These are phyloP conservation scores for Baryphthengus martii DNA, from an alignment of 2,113 vertebrate species.

Conservation along the genomic window DNA sequence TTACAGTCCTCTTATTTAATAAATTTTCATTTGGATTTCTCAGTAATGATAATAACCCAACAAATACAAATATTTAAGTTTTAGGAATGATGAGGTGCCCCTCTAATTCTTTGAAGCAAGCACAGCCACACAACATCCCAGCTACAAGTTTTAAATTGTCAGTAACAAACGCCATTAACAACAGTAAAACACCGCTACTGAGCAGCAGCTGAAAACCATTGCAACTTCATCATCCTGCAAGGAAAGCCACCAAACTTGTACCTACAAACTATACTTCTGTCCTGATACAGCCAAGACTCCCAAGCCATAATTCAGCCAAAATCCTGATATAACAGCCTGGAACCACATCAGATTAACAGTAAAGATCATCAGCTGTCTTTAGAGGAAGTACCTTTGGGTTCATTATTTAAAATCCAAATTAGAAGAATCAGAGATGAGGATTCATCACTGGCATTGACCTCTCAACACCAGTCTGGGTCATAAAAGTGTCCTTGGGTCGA, in stretches of 20 bases:
- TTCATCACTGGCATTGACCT: background rate
- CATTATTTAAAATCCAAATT: conserved; percentile 59
- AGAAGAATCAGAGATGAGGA: conserved; percentile 15
- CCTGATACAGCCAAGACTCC: background rate
- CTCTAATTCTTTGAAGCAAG: background rate
- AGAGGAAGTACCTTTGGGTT: conserved; percentile 33
- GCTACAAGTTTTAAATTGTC: background rate
- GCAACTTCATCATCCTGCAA: background rate
- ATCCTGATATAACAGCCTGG: background rate
- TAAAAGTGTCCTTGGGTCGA: conserved; percentile 68
- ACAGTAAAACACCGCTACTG: background rate
- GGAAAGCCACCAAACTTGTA: background rate
- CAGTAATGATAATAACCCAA: no score
- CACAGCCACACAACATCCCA: background rate
- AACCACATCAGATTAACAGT: background rate
- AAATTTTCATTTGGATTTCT: no score
- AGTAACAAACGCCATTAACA: background rate
- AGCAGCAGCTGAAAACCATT: background rate
- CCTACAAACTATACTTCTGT: background rate
- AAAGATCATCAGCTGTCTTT: conserved; percentile 59
- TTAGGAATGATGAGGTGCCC: background rate
- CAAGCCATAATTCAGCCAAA: background rate
- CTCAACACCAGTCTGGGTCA: conserved; percentile 11
- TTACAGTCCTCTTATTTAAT: background rate
- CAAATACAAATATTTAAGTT: background rate